A percentile compares a stretch with the other conserved stretches of the same genome.
phyloP scores from a whole-genome alignment of 2,797 vertebrate species.

The Sebastes goodei region DNA sequence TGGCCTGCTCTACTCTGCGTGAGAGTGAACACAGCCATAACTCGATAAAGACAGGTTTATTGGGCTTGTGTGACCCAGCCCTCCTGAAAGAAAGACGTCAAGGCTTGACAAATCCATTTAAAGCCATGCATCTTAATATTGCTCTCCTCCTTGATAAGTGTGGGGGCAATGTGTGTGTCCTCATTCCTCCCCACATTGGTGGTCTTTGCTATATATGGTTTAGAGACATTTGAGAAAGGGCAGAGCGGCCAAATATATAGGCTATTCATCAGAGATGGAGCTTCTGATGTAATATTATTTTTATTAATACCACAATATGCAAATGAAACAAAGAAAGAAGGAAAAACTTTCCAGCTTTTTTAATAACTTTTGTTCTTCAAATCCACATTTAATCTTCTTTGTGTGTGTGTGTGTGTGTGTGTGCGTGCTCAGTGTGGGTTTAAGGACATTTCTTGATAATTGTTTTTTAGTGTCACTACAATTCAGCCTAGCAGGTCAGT shows the following conservation, averaged over 20 bases:
- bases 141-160: neutral
- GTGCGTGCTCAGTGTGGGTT: neutral
- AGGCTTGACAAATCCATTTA: constrained; percentile 29
- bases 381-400: neutral
- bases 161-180: neutral
- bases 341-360: neutral
- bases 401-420: neutral
- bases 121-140: constrained; percentile 9
- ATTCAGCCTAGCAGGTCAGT: neutral
- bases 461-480: neutral
- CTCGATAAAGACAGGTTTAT: constrained; percentile 62
- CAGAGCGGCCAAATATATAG: constrained; percentile 10
- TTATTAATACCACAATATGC: constrained; percentile 54
- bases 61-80: constrained; percentile 30
- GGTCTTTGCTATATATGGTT: constrained; percentile 12
- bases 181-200: neutral
- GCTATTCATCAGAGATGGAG: constrained; percentile 5
- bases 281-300: constrained; percentile 11
- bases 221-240: constrained; percentile 54
- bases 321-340: constrained; percentile 21
- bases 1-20: constrained; percentile 2
- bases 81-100: constrained; percentile 35
- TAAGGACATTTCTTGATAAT: neutral
- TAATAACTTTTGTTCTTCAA: neutral
- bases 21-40: constrained; percentile 49